phyloP scores from a whole-genome alignment of 2,888 invertebrate species.

The Rhaphigaster nebulosa region DNA sequence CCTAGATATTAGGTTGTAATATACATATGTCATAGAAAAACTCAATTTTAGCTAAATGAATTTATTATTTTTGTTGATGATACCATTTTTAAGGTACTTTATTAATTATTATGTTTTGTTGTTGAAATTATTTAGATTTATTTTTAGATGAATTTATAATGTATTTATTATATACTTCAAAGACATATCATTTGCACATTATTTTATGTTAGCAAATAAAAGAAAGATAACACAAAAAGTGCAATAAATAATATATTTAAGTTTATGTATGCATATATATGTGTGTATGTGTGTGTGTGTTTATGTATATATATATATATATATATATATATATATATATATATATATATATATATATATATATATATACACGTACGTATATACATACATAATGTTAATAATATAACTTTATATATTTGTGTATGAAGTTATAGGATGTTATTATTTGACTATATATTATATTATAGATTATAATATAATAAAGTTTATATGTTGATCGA shows the following conservation, averaged over 20 bases:
- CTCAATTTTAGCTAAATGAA: constrained; percentile 48
- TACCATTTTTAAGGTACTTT: constrained; percentile 45
- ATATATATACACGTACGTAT: background rate
- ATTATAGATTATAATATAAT: constrained; percentile 49
- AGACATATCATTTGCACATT: constrained; percentile 48
- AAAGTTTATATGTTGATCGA: constrained; percentile 46
- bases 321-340: background rate
- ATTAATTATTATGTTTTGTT: constrained; percentile 48
- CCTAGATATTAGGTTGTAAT: background rate
- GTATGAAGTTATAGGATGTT: constrained; percentile 33
- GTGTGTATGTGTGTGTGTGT: background rate
- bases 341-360: too few relatives aligned
- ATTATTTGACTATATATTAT: constrained; percentile 46
- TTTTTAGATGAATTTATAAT: constrained; percentile 41
- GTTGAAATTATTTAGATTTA: constrained; percentile 48
- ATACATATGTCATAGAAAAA: background rate
- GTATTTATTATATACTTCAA: constrained; percentile 43
- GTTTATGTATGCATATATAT: background rate
- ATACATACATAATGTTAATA: background rate
- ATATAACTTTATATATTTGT: background rate
- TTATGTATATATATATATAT: background rate
- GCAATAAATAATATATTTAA: constrained; percentile 21
- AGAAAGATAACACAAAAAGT: constrained; percentile 29
- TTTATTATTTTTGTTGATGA: constrained; percentile 47
- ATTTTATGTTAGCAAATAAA: constrained; percentile 34